phyloP scores from a whole-genome alignment of 1,140 invertebrate species.

The Metaphire vulgaris region DNA sequence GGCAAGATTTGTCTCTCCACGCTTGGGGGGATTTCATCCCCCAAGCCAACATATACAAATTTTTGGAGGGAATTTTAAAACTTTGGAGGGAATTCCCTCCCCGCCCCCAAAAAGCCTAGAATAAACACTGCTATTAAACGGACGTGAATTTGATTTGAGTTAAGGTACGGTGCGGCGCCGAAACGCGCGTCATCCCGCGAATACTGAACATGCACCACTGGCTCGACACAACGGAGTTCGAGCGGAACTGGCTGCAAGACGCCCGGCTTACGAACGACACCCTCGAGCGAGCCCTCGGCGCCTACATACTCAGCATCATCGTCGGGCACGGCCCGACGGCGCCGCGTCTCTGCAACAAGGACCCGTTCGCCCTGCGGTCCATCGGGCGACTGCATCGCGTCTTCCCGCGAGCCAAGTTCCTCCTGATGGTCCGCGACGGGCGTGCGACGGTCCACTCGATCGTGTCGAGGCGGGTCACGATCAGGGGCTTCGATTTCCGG shows the following conservation, averaged over 20 bases:
- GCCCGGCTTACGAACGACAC: constrained; percentile 88
- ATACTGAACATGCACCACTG: constrained; percentile 44
- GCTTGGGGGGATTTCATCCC: too few species aligned
- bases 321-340: constrained; percentile 77
- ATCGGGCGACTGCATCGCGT: constrained; percentile 67
- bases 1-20: too few species aligned
- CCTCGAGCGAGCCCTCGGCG: constrained; percentile 85
- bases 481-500: constrained; percentile 90
- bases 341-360: constrained; percentile 87
- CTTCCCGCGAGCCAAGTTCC: constrained; percentile 77
- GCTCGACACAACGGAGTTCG: constrained; percentile 41
- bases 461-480: constrained; percentile 93
- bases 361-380: constrained; percentile 90
- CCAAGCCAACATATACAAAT: too few species aligned
- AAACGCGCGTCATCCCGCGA: constrained; percentile 86
- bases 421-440: constrained; percentile 96
- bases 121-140: too few species aligned
- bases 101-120: too few species aligned
- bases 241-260: constrained; percentile 69
- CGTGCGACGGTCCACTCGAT: constrained; percentile 96
- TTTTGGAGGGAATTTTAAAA: too few species aligned
- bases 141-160: neutral
- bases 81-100: too few species aligned
- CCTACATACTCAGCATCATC: constrained; percentile 82
- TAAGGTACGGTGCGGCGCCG: constrained; percentile 95